Percentiles rank a stretch among this genome's conserved stretches.
Evolutionary conservation across 2,888 invertebrate genomes (phyloP).

Genomic region (Melanchra persicariae): DNA sequence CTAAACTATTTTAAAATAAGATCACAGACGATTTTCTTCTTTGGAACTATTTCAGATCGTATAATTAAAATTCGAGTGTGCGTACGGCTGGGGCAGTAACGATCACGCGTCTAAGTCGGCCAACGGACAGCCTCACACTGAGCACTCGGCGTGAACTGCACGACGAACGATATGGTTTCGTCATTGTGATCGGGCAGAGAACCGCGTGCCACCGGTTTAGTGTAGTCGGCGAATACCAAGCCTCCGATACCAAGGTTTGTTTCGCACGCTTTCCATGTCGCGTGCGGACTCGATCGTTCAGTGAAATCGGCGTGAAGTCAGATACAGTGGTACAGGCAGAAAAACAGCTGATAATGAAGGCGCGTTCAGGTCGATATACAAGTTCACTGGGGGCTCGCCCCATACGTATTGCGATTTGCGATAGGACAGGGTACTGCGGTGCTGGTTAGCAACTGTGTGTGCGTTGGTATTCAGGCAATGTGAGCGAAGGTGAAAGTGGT

Average conservation of each 20-base stretch:
- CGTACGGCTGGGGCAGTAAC: conserved; percentile 68
- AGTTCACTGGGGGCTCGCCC: conserved; percentile 85
- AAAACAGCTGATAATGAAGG: conserved; percentile 78
- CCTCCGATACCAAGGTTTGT: conserved; percentile 65
- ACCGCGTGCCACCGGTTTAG: conserved; percentile 79
- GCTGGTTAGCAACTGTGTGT: conserved; percentile 64
- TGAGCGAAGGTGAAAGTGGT: conserved; percentile 68
- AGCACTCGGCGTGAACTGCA: conserved; percentile 50
- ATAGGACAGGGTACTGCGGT: conserved; percentile 56
- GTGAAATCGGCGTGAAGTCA: conserved; percentile 17
- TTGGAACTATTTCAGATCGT: conserved; percentile 87
- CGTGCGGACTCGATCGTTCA: neutral
- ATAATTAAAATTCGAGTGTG: conserved; percentile 80
- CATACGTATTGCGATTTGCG: conserved; percentile 67
- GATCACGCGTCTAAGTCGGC: conserved; percentile 72
- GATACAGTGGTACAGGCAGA: conserved; percentile 69
- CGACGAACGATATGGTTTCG: conserved; percentile 70
- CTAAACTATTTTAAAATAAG: conserved; percentile 72
- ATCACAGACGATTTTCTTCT: conserved; percentile 86
- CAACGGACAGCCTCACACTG: conserved; percentile 81
- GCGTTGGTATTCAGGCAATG: conserved; percentile 58
- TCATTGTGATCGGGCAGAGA: conserved; percentile 72
- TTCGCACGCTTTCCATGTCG: conserved; percentile 38
- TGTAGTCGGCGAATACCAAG: conserved; percentile 66
- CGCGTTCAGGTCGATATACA: conserved; percentile 74